Conservation (phyloP, 2,113 vertebrate species). For the Rhea americana region DNA sequence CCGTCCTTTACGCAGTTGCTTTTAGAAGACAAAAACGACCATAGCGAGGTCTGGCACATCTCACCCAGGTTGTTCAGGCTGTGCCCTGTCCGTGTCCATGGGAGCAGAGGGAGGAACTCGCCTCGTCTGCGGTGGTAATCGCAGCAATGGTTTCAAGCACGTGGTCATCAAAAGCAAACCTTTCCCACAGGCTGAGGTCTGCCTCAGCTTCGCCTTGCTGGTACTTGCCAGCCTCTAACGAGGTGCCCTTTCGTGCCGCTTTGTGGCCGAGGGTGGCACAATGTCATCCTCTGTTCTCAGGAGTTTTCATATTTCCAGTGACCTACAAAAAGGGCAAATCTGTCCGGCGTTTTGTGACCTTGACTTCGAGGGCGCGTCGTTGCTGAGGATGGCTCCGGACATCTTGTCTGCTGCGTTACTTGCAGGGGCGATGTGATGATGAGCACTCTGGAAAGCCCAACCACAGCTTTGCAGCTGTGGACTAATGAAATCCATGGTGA, state of each 20-base stretch:
- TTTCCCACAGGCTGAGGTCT: background rate
- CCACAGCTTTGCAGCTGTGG: background rate
- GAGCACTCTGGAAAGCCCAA: background rate
- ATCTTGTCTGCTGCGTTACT: background rate
- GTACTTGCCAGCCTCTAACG: constrained; percentile 35
- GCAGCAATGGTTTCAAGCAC: accelerated
- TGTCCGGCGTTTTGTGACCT: constrained; percentile 12
- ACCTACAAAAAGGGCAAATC: constrained; percentile 53
- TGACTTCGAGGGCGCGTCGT: background rate
- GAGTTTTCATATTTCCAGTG: background rate
- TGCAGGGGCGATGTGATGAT: background rate
- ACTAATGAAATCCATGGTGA: background rate
- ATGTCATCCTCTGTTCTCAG: background rate
- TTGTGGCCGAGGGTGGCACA: background rate
- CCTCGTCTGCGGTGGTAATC: background rate
- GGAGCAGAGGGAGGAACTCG: accelerated
- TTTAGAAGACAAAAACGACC: accelerated
- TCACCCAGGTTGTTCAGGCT: no score
- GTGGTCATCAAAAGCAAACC: background rate
- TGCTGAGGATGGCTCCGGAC: background rate
- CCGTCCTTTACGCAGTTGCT: background rate
- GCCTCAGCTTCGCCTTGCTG: background rate
- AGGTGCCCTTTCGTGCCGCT: background rate
- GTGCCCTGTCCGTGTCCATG: accelerated
- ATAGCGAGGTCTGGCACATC: accelerated